These are phyloP conservation scores for Miichthys miiuy DNA, from an alignment of 2,797 vertebrate genomes.

Conservation along the genomic window DNA sequence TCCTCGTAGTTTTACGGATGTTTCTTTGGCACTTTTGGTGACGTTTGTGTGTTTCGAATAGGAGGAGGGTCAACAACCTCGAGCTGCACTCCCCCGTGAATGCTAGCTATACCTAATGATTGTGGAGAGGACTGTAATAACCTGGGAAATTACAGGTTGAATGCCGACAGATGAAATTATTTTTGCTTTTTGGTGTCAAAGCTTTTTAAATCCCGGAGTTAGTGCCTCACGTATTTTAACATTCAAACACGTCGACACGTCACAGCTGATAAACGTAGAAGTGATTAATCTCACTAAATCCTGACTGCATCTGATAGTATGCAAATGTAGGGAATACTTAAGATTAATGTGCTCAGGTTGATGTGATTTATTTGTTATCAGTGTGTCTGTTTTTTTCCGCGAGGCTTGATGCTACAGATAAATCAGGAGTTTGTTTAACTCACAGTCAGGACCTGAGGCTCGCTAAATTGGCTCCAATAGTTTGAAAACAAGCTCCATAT, in stretches of 20 bases:
- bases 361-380: slow-evolving; percentile 42
- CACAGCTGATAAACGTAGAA: slow-evolving; percentile 32
- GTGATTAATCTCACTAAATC: slow-evolving; percentile 61
- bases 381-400: slow-evolving; percentile 24
- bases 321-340: slow-evolving; percentile 28
- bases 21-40: background rate
- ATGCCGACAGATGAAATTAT: background rate
- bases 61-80: background rate
- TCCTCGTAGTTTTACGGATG: background rate
- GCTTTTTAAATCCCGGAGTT: slow-evolving; percentile 22
- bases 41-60: background rate
- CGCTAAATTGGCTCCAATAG: slow-evolving; percentile 13
- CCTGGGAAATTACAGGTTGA: background rate
- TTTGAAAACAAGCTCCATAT: slow-evolving; percentile 12
- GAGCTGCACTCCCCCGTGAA: background rate
- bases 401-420: slow-evolving; percentile 36
- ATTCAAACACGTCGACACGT: slow-evolving; percentile 34
- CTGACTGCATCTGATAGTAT: slow-evolving; percentile 42
- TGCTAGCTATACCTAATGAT: background rate
- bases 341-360: slow-evolving; percentile 37
- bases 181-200: slow-evolving; percentile 11
- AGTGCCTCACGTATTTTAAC: background rate
- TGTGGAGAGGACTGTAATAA: background rate
- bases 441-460: slow-evolving; percentile 30
- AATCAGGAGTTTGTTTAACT: slow-evolving; percentile 49